Evolutionary conservation across 2,888 invertebrate genomes (phyloP), one percentile per base, ranked within the genome.

Genomic region (Drosophila kuntzei): DNA sequence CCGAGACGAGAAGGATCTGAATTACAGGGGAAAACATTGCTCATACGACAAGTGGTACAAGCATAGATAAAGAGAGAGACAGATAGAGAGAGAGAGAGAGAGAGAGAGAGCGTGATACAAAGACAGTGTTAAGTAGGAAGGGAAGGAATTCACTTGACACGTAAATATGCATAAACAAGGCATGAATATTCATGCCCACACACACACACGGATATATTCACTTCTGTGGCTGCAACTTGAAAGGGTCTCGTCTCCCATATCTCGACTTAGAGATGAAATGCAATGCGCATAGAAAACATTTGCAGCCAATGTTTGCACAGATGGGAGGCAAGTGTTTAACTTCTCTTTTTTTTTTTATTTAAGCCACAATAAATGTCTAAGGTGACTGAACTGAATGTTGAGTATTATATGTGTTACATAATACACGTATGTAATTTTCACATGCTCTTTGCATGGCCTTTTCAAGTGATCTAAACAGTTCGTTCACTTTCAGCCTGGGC

Each of bases 211-310:
- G 9, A 2, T 3, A 27, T 49, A 57, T 61, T 57, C 80, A 61
- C 71, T 55, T 60, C 58, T 61, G 44, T 51, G 61, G 29, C 22
- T 53, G 62, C 46, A 34, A 61, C 58, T 75, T 79, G 76, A 85
- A 84, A 83, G 77, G 87, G 75, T 80, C 73, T 69, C 57, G 61
- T 71, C 76, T 53, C 49, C 53, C 59, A 77, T 82, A 88, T 90
- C 85, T 81, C 74, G 63, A 74, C 78, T 84, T 77, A 81, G 89
- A 90, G 80, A 90, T 89, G 91, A 90, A 90, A 91, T 90, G 89
- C 90, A 90, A 90, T 90, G 84, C 90, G 89, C 85, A 90, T 84
- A 79, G 69, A 87, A 83, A 41, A 85, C 79, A 77, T 73, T 85
- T 81, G 54, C 58, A 43, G 80, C 76, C 71, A 83, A 71, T 88